Conservation (phyloP, 2,797 vertebrate species). For the Poeciliopsis infans region DNA sequence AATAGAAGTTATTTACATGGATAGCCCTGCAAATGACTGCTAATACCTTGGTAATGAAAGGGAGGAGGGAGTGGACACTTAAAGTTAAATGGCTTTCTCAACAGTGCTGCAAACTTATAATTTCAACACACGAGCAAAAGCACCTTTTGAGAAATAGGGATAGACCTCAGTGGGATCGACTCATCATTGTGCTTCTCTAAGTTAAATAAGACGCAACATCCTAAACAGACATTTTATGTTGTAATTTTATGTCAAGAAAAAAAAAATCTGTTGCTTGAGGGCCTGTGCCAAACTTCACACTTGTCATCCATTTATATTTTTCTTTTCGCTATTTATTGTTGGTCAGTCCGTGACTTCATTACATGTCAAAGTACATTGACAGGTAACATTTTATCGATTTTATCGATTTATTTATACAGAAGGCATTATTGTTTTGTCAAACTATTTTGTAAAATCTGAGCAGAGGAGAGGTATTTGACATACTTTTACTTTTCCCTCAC, state of each 20-base stretch:
- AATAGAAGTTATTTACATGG: slow-evolving; percentile 76
- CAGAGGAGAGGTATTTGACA: no score
- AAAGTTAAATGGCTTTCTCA: slow-evolving; percentile 65
- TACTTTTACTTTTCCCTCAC: background rate
- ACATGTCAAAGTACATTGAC: background rate
- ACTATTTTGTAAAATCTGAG: background rate
- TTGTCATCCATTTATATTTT: background rate
- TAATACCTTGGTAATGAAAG: slow-evolving; percentile 70
- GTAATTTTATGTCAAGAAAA: background rate
- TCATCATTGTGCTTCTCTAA: slow-evolving; percentile 28
- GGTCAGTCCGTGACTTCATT: background rate
- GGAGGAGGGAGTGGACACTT: slow-evolving; percentile 41
- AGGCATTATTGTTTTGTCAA: background rate
- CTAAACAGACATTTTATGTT: background rate
- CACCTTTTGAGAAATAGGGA: slow-evolving; percentile 47
- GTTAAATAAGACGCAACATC: slow-evolving; percentile 20
- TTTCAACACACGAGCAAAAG: slow-evolving; percentile 52
- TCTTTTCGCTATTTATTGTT: background rate
- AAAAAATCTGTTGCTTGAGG: background rate
- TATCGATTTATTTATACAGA: no score
- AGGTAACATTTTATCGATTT: background rate
- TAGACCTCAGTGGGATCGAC: slow-evolving; percentile 35
- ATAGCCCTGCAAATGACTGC: slow-evolving; percentile 67
- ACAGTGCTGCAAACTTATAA: slow-evolving; percentile 62
- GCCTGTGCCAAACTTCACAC: background rate